Evolutionary conservation across 2,113 vertebrate genomes (phyloP).

Genomic region (Saccopteryx leptura): DNA sequence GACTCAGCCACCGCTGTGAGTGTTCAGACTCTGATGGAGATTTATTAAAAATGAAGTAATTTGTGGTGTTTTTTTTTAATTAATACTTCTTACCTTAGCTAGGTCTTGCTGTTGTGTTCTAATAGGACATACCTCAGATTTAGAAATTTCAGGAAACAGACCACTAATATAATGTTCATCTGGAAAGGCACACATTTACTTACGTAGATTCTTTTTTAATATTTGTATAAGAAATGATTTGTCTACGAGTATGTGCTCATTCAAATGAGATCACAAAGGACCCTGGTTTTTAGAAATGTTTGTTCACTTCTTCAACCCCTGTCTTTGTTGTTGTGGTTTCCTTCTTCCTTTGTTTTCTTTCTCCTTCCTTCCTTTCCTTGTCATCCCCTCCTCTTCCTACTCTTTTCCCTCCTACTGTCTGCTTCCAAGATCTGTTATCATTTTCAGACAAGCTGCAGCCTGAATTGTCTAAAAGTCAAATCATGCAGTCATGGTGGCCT

Average conservation of each 20-base stretch:
- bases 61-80: background rate
- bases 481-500: slow-evolving; percentile 63
- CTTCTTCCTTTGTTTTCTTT: slow-evolving; percentile 55
- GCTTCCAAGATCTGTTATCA: background rate
- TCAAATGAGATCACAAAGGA: background rate
- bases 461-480: slow-evolving; percentile 38
- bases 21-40: background rate
- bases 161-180: background rate
- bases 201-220: background rate
- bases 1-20: no score
- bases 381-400: background rate
- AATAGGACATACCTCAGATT: background rate
- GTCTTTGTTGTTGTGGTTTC: background rate
- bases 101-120: slow-evolving; percentile 9
- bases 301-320: slow-evolving; percentile 3
- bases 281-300: slow-evolving; percentile 44
- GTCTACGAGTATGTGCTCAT: background rate
- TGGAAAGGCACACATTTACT: background rate
- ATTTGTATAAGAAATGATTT: background rate
- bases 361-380: background rate
- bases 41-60: slow-evolving; percentile 1
- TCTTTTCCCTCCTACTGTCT: background rate
- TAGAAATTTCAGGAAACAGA: slow-evolving; percentile 1
- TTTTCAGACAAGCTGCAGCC: slow-evolving; percentile 33
- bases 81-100: background rate